A percentile compares a stretch with the other conserved stretches of the same genome.
Conservation (phyloP, 2,113 vertebrate genomes). For the Prunella himalayana region DNA sequence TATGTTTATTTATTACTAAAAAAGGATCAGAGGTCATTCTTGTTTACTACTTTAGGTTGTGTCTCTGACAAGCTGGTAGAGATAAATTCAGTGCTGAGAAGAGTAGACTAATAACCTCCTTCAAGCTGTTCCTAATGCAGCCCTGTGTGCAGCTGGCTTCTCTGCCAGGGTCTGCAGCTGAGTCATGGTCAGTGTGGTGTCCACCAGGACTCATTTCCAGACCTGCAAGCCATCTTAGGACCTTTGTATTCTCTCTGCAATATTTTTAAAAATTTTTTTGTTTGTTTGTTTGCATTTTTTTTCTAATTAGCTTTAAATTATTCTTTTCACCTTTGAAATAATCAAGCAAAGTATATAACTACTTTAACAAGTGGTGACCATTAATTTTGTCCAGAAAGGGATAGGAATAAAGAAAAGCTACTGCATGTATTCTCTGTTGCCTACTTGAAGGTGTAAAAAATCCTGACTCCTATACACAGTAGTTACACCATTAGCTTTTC, state of each 20-base stretch:
- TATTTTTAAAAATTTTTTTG: not conserved
- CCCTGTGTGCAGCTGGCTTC: not conserved
- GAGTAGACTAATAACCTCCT: not conserved
- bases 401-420: not conserved
- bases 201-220: not conserved
- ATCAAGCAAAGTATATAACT: not conserved
- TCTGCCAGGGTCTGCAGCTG: not conserved
- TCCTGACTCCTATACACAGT: not conserved
- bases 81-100: not conserved
- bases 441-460: not conserved
- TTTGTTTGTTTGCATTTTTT: not conserved
- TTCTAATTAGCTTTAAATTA: not conserved
- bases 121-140: not conserved
- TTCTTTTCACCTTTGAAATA: not conserved
- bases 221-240: not conserved
- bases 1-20: not conserved
- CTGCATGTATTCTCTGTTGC: not conserved
- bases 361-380: not conserved
- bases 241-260: not conserved
- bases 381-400: not conserved
- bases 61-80: not conserved
- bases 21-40: not conserved
- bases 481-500: not conserved
- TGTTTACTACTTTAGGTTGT: not conserved
- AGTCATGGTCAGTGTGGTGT: not conserved